Conservation (phyloP, 2,797 vertebrate species). For the Poecilia wingei region DNA sequence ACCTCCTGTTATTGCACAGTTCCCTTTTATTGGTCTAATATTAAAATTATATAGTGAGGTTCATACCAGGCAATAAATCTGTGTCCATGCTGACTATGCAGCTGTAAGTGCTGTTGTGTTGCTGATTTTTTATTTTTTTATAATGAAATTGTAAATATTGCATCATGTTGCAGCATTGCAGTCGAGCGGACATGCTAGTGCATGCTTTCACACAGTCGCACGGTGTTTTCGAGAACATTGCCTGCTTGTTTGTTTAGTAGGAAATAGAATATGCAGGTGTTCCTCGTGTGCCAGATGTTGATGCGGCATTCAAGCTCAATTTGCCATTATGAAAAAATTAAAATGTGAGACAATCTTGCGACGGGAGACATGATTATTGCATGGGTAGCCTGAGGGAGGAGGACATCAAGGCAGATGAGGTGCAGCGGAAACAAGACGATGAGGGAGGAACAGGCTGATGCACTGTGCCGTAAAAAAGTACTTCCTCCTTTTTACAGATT, state of each 20-base stretch:
- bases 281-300: background rate
- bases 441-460: background rate
- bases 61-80: slow-evolving; percentile 49
- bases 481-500: background rate
- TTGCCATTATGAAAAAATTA: slow-evolving; percentile 23
- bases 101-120: slow-evolving; percentile 4
- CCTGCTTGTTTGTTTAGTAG: background rate
- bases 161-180: slow-evolving; percentile 28
- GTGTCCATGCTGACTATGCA: slow-evolving; percentile 6
- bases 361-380: slow-evolving; percentile 40
- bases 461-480: background rate
- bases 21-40: slow-evolving; percentile 56
- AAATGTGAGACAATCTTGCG: slow-evolving; percentile 35
- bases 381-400: slow-evolving; percentile 8
- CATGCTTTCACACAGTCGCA: slow-evolving; percentile 26
- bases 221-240: background rate
- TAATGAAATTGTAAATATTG: slow-evolving; percentile 64
- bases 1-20: slow-evolving; percentile 46
- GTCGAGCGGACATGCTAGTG: slow-evolving; percentile 25
- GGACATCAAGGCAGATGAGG: slow-evolving; percentile 21
- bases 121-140: slow-evolving; percentile 25
- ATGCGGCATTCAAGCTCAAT: slow-evolving; percentile 24
- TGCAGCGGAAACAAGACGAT: slow-evolving; percentile 3
- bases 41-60: slow-evolving; percentile 36
- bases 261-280: background rate